A percentile compares a stretch with the other conserved stretches of the same genome.
Conservation (phyloP, 2,797 vertebrate species). For the Sorex maritimensis region DNA sequence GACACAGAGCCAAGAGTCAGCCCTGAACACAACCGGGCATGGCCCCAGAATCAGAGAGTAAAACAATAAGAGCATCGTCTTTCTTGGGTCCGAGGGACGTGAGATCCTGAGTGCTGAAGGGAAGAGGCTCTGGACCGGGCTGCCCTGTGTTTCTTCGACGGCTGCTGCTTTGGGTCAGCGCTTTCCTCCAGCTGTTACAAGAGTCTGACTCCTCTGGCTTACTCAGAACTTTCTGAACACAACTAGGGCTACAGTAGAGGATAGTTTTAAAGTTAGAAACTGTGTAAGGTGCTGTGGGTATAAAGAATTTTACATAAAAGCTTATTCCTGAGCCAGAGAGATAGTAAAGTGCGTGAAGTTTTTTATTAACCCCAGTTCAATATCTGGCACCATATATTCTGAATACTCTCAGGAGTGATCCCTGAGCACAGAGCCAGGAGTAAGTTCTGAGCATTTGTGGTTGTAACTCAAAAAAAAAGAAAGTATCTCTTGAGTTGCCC, state of each 20-base stretch:
- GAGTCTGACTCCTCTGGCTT: slow-evolving; percentile 26
- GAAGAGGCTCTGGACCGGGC: background rate
- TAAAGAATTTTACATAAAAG: slow-evolving; percentile 21
- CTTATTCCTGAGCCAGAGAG: background rate
- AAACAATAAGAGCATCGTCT: too few species aligned
- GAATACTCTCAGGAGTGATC: too few species aligned
- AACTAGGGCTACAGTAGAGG: background rate
- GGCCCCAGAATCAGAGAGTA: too few species aligned
- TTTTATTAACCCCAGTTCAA: too few species aligned
- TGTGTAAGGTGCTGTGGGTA: background rate
- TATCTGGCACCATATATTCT: too few species aligned
- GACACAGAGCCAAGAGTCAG: too few species aligned
- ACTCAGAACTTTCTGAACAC: slow-evolving; percentile 35
- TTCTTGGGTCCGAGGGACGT: background rate
- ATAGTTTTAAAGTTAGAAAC: slow-evolving; percentile 60
- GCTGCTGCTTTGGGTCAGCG: slow-evolving; percentile 36
- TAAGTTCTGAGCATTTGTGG: too few species aligned
- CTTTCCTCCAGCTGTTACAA: slow-evolving; percentile 53
- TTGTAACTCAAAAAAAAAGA: too few species aligned
- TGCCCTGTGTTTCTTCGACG: slow-evolving; percentile 27
- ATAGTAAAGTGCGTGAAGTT: too few species aligned
- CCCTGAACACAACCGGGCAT: too few species aligned
- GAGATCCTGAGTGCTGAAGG: slow-evolving; percentile 18
- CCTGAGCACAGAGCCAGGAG: too few species aligned
- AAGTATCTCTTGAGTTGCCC: background rate